Evolutionary conservation across 2,797 vertebrate species (phyloP).

Genomic region (Clangula hyemalis): DNA sequence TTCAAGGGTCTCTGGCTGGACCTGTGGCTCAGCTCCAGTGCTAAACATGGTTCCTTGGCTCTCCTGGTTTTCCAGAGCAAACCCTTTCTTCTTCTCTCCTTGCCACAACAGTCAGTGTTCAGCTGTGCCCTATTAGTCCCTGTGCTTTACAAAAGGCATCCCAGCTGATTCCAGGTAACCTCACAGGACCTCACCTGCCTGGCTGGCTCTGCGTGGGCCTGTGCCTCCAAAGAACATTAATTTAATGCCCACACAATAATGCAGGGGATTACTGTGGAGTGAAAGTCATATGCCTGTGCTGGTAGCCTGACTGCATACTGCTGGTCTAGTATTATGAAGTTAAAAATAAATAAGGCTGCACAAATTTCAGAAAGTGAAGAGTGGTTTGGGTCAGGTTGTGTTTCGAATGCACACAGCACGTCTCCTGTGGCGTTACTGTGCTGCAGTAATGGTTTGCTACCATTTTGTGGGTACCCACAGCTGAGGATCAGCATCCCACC

Average conservation of each 20-base stretch:
- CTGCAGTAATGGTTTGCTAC: not conserved
- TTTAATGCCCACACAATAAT: not conserved
- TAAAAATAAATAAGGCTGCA: not conserved
- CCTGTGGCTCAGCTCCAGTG: not conserved
- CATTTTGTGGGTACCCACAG: not conserved
- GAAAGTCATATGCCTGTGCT: not conserved
- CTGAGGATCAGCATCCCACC: not conserved
- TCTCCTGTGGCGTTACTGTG: rapidly evolving
- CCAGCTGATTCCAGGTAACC: not conserved
- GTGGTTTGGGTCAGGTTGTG: not conserved
- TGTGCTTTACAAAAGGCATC: not conserved
- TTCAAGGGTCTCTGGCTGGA: not conserved
- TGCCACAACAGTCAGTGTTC: not conserved
- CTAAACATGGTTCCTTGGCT: not conserved
- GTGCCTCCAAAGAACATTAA: not conserved
- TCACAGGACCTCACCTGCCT: not conserved
- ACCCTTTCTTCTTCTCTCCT: not conserved
- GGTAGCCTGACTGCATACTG: not conserved
- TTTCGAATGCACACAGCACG: not conserved
- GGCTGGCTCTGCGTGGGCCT: not conserved
- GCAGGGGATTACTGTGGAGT: not conserved
- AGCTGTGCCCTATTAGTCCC: not conserved
- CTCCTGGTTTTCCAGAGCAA: not conserved
- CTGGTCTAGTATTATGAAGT: not conserved
- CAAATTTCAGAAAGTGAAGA: not conserved